Evolutionary conservation across 2,888 invertebrate genomes (phyloP).

Genomic region (Trachelus stipa): DNA sequence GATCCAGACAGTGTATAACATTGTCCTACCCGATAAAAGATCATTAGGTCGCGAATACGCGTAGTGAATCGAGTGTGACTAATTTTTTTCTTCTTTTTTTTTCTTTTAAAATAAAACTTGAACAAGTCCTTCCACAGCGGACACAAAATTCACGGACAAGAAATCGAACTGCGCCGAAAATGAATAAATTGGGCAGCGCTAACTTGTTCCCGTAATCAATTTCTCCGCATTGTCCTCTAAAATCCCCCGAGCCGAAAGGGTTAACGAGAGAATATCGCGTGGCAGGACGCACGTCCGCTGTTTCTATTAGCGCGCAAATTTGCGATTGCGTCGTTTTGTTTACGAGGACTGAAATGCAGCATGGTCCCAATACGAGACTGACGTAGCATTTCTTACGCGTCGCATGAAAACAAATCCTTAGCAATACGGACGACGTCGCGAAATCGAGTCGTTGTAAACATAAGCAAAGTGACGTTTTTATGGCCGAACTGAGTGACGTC

Average conservation of each 20-base stretch:
- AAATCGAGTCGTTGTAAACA: neutral
- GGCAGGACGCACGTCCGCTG: neutral
- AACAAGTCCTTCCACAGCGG: neutral
- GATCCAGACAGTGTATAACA: neutral
- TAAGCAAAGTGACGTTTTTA: neutral
- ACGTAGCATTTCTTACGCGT: neutral
- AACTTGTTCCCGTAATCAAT: neutral
- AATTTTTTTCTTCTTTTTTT: neutral
- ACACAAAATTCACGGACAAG: neutral
- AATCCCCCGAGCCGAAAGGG: neutral
- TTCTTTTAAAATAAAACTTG: neutral
- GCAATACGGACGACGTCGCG: neutral
- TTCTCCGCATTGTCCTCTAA: neutral
- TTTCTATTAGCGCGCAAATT: neutral
- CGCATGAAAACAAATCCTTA: neutral
- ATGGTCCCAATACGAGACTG: neutral
- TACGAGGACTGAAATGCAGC: slow-evolving; percentile 1
- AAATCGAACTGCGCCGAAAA: neutral
- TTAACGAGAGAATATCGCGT: neutral
- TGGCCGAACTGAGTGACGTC: neutral
- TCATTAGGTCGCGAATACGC: neutral
- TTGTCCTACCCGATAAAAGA: neutral
- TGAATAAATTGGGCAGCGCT: neutral
- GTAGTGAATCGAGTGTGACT: neutral
- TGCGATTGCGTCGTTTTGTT: slow-evolving; percentile 1